Base-by-base conservation (phyloP, 2,113 vertebrate genomes). In the Bucco capensis region DNA sequence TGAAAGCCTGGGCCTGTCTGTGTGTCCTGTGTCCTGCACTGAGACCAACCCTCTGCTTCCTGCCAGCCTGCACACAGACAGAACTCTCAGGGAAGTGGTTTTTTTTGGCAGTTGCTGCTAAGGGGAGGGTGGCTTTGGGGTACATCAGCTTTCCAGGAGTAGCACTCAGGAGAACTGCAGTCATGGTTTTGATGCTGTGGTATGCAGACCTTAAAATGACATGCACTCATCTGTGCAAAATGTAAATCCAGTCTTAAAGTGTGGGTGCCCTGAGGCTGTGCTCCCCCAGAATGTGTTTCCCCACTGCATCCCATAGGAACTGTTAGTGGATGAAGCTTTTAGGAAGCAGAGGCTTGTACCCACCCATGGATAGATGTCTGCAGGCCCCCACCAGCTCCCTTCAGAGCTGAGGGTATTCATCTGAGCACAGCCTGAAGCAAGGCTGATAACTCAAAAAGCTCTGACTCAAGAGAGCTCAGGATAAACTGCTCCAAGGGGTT, bases 351-450 rank as follows among this genome's bases (percentile, higher is more conserved):
- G 25, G 9, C 30, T 86, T 13, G n/a, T 40, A 19, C 35, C 37
- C 14, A 25, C 76, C 57, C 2, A 3, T 0, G 0, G 33, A 31
- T 10, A 40, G 38, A 33, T 30, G 19, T 42, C 74, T 61, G 58
- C 62, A 70, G 62, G 66, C 19, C 28, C 28, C 82, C 24, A 71
- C n/a, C 35, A 47, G 15, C 15, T 76, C 71, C 51, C 47, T 65
- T 60, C 24, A 14, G 67, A 92, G 28, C 25, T 10, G 31, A 2
- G 2, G n/a, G 9, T 84, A 53, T 11, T 85, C 62, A 49, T 47
- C 22, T 53, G 40, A 82, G 16, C 37, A 31, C 71, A 85, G 86
- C 72, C 89, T 72, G 74, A 61, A 89, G 87, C 5, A 0, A 86
- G 8, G 40, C 21, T 80, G 28, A 22, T 3, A 78, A 31, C 31